Percentiles rank a stretch among this genome's conserved stretches.
phyloP scores from a whole-genome alignment of 2,797 vertebrate species.

The Anguilla obscura region DNA sequence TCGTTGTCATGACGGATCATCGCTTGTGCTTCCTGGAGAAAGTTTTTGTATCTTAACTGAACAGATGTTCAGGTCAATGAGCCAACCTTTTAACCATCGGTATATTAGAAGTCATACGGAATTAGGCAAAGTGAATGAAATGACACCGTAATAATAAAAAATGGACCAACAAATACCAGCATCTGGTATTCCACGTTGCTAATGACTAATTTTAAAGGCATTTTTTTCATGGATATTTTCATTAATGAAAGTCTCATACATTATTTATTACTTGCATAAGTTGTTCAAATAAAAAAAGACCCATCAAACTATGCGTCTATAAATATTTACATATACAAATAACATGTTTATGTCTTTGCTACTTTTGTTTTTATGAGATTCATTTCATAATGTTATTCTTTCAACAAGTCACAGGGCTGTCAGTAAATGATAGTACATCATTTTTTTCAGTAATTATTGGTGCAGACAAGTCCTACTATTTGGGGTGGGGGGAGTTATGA shows the following conservation, averaged over 20 bases:
- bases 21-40: not conserved
- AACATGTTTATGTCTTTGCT: not conserved
- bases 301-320: not conserved
- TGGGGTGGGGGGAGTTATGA: no score
- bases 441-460: not conserved
- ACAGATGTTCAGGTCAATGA: not conserved
- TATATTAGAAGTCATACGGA: not conserved
- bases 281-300: not conserved
- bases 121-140: not conserved
- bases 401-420: not conserved
- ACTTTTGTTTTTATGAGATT: not conserved
- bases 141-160: not conserved
- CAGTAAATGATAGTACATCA: not conserved
- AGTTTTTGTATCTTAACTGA: not conserved
- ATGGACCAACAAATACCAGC: not conserved
- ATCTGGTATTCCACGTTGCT: not conserved
- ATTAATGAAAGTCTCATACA: conserved; percentile 5
- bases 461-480: not conserved
- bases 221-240: not conserved
- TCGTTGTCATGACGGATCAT: not conserved
- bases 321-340: not conserved
- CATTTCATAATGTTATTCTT: no score
- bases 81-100: not conserved
- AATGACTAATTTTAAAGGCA: conserved; percentile 5
- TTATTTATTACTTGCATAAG: not conserved